A percentile compares a stretch with the other conserved stretches of the same genome.
phyloP scores from a whole-genome alignment of 2,113 vertebrate genomes.

The Rhipidura dahli region DNA sequence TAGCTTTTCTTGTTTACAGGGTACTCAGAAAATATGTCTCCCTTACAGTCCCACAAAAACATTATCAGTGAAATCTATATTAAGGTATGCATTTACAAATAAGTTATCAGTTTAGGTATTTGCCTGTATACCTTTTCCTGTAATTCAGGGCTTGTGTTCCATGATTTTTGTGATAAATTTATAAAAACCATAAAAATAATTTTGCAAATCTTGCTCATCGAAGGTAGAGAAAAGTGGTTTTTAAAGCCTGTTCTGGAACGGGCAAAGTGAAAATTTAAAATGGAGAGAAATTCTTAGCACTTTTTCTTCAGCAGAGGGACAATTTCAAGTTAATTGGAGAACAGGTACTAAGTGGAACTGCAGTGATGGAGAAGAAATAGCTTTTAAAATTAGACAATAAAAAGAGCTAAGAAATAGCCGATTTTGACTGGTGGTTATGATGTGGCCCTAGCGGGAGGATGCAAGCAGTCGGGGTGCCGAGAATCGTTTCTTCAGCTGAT shows the following conservation, averaged over 20 bases:
- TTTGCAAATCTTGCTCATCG: neutral
- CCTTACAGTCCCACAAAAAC: conserved; percentile 98
- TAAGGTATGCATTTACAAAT: conserved; percentile 81
- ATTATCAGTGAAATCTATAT: conserved; percentile 97
- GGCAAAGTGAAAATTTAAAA: neutral
- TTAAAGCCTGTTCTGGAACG: neutral
- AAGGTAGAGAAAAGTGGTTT: neutral
- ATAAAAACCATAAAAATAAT: neutral
- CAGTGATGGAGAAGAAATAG: neutral
- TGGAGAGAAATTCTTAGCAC: neutral
- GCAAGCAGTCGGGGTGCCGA: neutral
- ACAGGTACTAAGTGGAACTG: neutral
- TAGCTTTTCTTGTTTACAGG: conserved; percentile 73
- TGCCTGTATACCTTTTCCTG: neutral
- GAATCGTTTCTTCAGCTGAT: neutral
- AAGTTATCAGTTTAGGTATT: neutral
- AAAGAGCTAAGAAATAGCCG: neutral
- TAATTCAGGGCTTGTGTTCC: neutral
- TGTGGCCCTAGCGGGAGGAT: neutral
- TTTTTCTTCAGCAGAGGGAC: neutral
- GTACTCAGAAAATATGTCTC: conserved; percentile 97
- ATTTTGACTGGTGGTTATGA: neutral
- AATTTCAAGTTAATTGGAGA: neutral
- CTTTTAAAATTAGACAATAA: neutral
- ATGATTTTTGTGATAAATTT: neutral